Evolutionary conservation across 64 coral and sea anemone species (phyloP), one percentile per base, ranked within the genome.

Genomic region (Montipora cactus): DNA sequence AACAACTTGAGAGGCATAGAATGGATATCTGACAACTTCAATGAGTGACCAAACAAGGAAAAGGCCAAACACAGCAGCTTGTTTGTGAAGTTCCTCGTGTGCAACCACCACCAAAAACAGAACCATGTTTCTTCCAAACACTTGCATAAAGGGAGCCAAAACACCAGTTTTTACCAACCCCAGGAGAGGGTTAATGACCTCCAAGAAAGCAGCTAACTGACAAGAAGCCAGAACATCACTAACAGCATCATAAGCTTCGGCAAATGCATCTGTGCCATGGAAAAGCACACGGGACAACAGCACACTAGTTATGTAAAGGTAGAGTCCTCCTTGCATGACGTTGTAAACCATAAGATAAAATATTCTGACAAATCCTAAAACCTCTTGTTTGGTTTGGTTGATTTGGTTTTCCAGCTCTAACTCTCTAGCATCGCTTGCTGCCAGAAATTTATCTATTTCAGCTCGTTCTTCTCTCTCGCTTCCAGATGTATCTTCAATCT

Each of bases 181-280:
- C 71, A 94, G 49, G 11, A 87, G 70, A 69, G 97, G 94, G 51
- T 99, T 87, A 75, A 96, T 76, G 21, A 95, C 81, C 76, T 99
- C 97, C 80, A 99, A 87, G 44, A 99, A 94, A 45, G 97, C 92
- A 8, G 97, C 97, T 37, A 99, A 76, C 66, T 96, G 94, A 87
- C 97, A 99, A 13, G 97, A 94, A 9, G 97, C 97, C 68, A 99
- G 47, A 25, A 96, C 74, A 81, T 99, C 95, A 89, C 94, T 99
- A 7, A 99, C 94, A 57, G 22, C 80, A 89, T 99, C 92, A 92
- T 94, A 99, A 7, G 84, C 88, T 37, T 59, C 78, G 67, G 92
- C 75, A 64, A 94, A 58, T 50, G 92, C 85, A 47, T 49, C 94
- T 81, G 75, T 67, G 4, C 94, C 94, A 44, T 92, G 49, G 1